Conservation (phyloP, 2,797 vertebrate species). For the Diplodus sargus region DNA sequence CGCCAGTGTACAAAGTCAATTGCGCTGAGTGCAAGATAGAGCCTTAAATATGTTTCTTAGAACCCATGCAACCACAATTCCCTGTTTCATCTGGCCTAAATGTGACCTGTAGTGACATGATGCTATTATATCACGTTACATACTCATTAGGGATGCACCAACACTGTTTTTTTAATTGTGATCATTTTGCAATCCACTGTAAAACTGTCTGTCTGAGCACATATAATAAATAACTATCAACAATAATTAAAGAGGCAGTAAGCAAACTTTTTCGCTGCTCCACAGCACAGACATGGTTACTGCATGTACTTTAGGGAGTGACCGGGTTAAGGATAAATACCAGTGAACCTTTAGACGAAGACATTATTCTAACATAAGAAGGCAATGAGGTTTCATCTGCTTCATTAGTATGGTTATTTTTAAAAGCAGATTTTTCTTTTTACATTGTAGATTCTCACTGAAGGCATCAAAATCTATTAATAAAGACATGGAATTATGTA, state of each 20-base stretch:
- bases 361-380: background rate
- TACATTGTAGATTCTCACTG: no score
- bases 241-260: conserved; percentile 15
- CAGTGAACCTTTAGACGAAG: background rate
- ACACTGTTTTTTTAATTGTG: conserved; percentile 17
- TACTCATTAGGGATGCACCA: conserved; percentile 24
- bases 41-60: no score
- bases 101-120: conserved; percentile 4
- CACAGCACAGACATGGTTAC: background rate
- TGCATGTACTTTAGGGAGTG: background rate
- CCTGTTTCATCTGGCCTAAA: conserved; percentile 3
- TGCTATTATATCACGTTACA: conserved; percentile 12
- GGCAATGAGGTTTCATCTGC: background rate
- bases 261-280: background rate
- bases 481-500: no score
- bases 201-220: conserved; percentile 11
- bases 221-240: conserved; percentile 14
- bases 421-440: background rate
- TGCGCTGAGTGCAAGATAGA: no score
- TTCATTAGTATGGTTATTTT: background rate
- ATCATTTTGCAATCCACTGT: conserved; percentile 24
- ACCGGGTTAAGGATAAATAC: background rate
- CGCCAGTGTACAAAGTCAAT: no score
- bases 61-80: conserved; percentile 8
- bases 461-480: no score